A percentile compares a stretch with the other conserved stretches of the same genome.
Evolutionary conservation across 2,797 vertebrate species (phyloP).

Genomic region (Phaenicophaeus curvirostris): DNA sequence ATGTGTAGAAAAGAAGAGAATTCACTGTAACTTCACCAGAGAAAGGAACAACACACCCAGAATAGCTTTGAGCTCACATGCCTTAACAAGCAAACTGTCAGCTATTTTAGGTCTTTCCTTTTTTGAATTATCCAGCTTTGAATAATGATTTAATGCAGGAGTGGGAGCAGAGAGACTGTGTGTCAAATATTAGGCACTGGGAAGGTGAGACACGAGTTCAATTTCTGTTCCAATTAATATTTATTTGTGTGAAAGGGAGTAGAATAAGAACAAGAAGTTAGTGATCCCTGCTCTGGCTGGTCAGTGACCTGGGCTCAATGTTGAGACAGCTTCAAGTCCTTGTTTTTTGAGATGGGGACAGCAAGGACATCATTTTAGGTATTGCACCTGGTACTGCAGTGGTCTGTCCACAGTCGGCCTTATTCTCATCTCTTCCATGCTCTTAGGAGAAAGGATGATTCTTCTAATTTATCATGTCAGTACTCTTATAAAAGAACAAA

Average conservation of each 20-base stretch:
- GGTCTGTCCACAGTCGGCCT: background rate
- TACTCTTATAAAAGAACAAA: background rate
- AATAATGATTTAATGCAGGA: background rate
- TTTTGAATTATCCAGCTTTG: background rate
- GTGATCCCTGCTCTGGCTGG: background rate
- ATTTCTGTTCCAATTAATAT: background rate
- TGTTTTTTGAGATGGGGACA: background rate
- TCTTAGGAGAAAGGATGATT: background rate
- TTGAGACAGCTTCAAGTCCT: background rate
- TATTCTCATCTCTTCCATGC: background rate
- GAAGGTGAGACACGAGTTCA: background rate
- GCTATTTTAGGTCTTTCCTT: slow-evolving; percentile 26
- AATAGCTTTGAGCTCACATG: background rate
- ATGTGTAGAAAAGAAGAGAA: background rate
- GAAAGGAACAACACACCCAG: background rate
- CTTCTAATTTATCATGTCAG: background rate
- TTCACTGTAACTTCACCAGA: background rate
- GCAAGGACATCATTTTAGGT: background rate
- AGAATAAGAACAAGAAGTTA: background rate
- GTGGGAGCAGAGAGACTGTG: background rate
- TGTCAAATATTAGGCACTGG: background rate
- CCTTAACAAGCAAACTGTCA: background rate
- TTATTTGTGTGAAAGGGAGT: background rate
- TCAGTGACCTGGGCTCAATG: background rate
- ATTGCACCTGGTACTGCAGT: background rate